Evolutionary conservation across 2,797 vertebrate species (phyloP), one percentile per base, ranked within the genome.

Genomic region (Amphiprion clarkii): DNA sequence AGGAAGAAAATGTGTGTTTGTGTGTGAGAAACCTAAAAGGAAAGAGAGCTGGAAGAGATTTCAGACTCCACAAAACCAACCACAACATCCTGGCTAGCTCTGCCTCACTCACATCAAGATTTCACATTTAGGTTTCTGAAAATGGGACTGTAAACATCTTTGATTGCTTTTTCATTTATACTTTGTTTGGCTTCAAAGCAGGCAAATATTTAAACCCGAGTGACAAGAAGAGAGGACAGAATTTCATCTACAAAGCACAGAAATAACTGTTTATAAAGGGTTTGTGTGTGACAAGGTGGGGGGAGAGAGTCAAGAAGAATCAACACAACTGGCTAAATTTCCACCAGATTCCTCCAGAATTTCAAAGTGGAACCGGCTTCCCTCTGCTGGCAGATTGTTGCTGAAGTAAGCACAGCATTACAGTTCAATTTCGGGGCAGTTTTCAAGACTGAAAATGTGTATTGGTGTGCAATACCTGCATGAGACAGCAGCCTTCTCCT

Each of bases 401-500:
- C 44, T 72, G 56, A 76, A 80, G 69, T 63, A 74, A 78, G 58
- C 44, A n/a, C 52, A 51, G 23, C 39, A 79, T 78, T 67, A 71
- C 21, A 61, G 25, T 19, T 79, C 46, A 31, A 66, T 60, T 79
- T 57, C 63, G 44, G 40, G 44, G 56, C 29, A 40, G 44, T 25
- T 70, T 71, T 74, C 54, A 79, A 86, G 53, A 53, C n/a, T 44
- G 52, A 74, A 76, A 71, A 61, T 79, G 67, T 57, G 23, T 55
- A 48, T 71, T 40, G 58, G 49, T 73, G 67, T 29, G 53, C 55
- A 63, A 90, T 95, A 99, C 97, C 97, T 98, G 97, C 96, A 98
- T 95, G 81, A 99, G 95, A 73, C 97, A 98, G 93, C 97, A 98
- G 85, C 97, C 97, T 85, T 99, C 97, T 29, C 97, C 97, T 90